A percentile compares a stretch with the other conserved stretches of the same genome.
These are phyloP conservation scores for Autographa pulchrina DNA, from an alignment of 2,888 invertebrate genomes.

Conservation along the genomic window DNA sequence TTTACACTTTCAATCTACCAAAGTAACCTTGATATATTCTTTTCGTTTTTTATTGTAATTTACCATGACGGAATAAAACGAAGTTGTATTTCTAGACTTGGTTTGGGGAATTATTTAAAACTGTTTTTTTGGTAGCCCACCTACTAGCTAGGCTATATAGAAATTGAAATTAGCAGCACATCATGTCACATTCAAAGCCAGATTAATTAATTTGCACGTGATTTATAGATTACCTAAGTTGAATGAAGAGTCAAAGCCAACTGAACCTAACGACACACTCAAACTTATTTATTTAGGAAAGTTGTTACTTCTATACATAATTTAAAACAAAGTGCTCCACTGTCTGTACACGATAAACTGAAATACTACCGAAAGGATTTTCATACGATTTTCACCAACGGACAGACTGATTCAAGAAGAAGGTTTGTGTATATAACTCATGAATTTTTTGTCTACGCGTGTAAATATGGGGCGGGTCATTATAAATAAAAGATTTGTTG, in stretches of 20 bases:
- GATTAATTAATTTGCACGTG: background rate
- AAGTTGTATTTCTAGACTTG: background rate
- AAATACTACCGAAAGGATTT: too few species aligned
- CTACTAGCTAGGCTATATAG: too few species aligned
- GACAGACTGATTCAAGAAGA: too few species aligned
- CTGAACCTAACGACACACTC: too few species aligned
- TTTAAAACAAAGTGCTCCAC: too few species aligned
- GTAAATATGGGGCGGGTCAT: too few species aligned
- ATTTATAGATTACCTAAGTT: background rate
- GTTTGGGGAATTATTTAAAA: background rate
- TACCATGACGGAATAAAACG: background rate
- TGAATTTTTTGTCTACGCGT: too few species aligned
- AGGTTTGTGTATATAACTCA: too few species aligned
- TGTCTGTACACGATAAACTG: too few species aligned
- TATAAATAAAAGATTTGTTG: constrained; percentile 31
- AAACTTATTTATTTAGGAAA: background rate
- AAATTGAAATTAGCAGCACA: background rate
- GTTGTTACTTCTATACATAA: background rate
- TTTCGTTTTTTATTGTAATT: background rate
- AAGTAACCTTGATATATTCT: background rate
- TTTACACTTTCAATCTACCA: background rate
- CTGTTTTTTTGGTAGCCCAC: too few species aligned
- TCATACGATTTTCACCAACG: too few species aligned
- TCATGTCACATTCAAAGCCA: background rate
- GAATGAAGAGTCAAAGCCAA: too few species aligned